phyloP scores from a whole-genome alignment of 2,888 invertebrate genomes.

The Margaritifera margaritifera region DNA sequence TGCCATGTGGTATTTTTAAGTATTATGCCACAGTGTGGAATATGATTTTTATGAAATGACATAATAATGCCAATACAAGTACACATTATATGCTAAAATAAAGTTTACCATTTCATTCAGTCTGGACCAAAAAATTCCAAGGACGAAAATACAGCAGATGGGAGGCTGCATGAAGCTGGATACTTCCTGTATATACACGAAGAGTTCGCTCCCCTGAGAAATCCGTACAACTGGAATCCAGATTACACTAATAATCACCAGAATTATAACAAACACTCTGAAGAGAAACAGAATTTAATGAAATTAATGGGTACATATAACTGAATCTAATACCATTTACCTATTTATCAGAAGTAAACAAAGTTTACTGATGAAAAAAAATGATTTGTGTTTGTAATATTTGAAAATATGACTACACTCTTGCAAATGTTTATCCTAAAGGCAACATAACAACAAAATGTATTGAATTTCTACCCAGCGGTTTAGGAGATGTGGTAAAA shows the following conservation, averaged over 20 bases:
- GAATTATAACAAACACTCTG: conserved; percentile 64
- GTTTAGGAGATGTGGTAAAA: no score
- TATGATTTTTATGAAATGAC: background rate
- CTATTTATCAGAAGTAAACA: no score
- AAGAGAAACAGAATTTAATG: conserved; percentile 5
- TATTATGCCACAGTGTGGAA: no score
- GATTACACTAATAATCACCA: conserved; percentile 65
- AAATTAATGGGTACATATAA: no score
- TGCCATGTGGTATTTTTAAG: no score
- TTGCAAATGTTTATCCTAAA: no score
- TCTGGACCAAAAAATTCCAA: conserved; percentile 64
- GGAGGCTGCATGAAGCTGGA: conserved; percentile 69
- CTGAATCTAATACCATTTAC: no score
- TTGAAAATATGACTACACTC: no score
- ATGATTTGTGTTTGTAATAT: no score
- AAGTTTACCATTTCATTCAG: conserved; percentile 63
- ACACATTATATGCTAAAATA: background rate
- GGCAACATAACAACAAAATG: no score
- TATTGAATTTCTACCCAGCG: no score
- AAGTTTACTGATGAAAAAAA: no score
- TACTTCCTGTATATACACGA: conserved; percentile 68
- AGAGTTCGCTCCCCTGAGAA: conserved; percentile 65
- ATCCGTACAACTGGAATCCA: conserved; percentile 68
- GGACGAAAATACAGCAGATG: conserved; percentile 64
- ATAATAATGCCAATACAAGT: background rate